Base-by-base conservation (phyloP, 1,140 invertebrate species). In the Trachelipus rathkii region DNA sequence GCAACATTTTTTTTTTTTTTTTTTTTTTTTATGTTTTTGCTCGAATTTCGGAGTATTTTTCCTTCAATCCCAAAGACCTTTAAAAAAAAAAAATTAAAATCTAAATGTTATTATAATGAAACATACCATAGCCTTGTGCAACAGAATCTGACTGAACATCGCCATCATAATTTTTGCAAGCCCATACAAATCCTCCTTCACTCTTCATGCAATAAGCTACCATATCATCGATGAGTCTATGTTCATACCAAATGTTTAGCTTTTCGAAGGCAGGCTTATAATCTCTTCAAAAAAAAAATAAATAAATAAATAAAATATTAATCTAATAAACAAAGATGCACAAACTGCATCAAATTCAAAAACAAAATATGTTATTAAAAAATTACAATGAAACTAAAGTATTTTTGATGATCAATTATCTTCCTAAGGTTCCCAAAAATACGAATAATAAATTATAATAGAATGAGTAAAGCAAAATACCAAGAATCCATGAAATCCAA, bases 71-170 rank as follows among this genome's bases (percentile, higher is more conserved):
- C 33, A 3, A n/a, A n/a, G 33, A 33, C 33, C 1, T 3, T 33
- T n/a, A n/a, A 33, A 3, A 33, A 33, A 33, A 33, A 33, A 33
- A 33, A 33, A 6, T 33, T 33, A 33, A 1, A 33, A 33, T 33
- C 1, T 33, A 33, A 33, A 33, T 33, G 33, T 33, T 33, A n/a
- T n/a, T 6, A 33, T 33, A 1, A 33, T 33, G 6, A 33, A 33
- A 72, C 81, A 72, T 44, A 33, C 93, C 93, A 82, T 91, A 94
- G 79, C 95, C 96, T 87, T 99, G 96, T 81, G 96, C 96, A 19
- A 99, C 93, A 7, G 95, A 95, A 86, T 99, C 97, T 0, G 94
- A 97, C 85, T 99, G 97, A 0, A 99, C 97, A 87, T 99, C 97
- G 46, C 97, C 97, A 84, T 99, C 97, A 84, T 99, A 99, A 85